Conservation (phyloP, 2,797 vertebrate species). For the Falco concolor region DNA sequence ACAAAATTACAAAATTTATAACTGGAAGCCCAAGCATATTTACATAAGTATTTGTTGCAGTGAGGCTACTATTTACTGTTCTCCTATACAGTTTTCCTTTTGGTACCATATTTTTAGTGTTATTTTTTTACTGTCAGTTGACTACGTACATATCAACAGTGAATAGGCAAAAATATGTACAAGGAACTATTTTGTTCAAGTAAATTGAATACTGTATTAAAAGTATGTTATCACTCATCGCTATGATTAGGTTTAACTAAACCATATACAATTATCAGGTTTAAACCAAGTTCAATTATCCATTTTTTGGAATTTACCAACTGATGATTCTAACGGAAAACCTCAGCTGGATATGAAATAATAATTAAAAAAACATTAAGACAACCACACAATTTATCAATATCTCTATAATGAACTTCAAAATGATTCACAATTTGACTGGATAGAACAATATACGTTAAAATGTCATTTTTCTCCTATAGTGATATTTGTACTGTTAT, state of each 20-base stretch:
- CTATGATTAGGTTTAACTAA: slow-evolving; percentile 86
- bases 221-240: slow-evolving; percentile 88
- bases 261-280: slow-evolving; percentile 83
- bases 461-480: slow-evolving; percentile 80
- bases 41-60: slow-evolving; percentile 89
- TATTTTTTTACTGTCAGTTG: slow-evolving; percentile 75
- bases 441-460: slow-evolving; percentile 85
- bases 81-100: slow-evolving; percentile 84
- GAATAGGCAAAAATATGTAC: slow-evolving; percentile 98
- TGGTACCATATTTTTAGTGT: slow-evolving; percentile 89
- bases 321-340: slow-evolving; percentile 81
- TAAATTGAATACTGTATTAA: slow-evolving; percentile 94
- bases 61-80: slow-evolving; percentile 84
- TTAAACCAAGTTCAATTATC: slow-evolving; percentile 81
- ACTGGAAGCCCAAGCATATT: slow-evolving; percentile 99
- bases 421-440: slow-evolving; percentile 92
- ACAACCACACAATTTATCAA: slow-evolving; percentile 96
- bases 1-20: slow-evolving; percentile 99
- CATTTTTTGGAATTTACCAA: slow-evolving; percentile 81
- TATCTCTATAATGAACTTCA: slow-evolving; percentile 96
- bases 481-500: slow-evolving; percentile 78
- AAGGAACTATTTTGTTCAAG: slow-evolving; percentile 86
- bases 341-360: slow-evolving; percentile 87
- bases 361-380: slow-evolving; percentile 98
- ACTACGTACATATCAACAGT: slow-evolving; percentile 97